These are phyloP conservation scores for Aramus guarauna DNA, from an alignment of 2,113 vertebrate species.

Conservation along the genomic window DNA sequence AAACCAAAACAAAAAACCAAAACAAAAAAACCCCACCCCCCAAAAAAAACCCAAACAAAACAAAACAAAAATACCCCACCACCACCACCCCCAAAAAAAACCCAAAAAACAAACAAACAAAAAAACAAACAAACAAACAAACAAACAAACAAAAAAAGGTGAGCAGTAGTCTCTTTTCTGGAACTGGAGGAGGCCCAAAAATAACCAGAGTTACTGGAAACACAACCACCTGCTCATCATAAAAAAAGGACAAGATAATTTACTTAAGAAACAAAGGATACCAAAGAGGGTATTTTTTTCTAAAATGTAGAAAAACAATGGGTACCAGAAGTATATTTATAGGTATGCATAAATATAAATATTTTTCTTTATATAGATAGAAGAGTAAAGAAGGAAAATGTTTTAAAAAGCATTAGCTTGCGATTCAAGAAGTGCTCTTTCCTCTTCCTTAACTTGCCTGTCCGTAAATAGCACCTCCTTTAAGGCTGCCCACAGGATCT, in stretches of 20 bases:
- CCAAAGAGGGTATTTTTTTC: not conserved
- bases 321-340: not conserved
- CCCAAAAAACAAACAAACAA: no score
- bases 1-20: no score
- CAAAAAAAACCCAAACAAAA: no score
- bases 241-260: not conserved
- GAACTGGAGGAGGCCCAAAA: not conserved
- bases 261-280: not conserved
- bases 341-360: not conserved
- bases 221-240: not conserved
- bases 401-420: not conserved
- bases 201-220: not conserved
- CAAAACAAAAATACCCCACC: no score
- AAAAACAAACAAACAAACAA: no score
- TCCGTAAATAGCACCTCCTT: not conserved
- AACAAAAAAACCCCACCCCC: no score
- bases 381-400: not conserved
- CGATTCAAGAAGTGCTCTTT: not conserved
- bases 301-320: not conserved
- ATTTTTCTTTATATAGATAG: not conserved
- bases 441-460: not conserved
- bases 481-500: not conserved
- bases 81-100: no score
- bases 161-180: not conserved
- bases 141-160: not conserved